Base-by-base conservation (phyloP, 1,140 invertebrate species). In the Platyscapa corneri region DNA sequence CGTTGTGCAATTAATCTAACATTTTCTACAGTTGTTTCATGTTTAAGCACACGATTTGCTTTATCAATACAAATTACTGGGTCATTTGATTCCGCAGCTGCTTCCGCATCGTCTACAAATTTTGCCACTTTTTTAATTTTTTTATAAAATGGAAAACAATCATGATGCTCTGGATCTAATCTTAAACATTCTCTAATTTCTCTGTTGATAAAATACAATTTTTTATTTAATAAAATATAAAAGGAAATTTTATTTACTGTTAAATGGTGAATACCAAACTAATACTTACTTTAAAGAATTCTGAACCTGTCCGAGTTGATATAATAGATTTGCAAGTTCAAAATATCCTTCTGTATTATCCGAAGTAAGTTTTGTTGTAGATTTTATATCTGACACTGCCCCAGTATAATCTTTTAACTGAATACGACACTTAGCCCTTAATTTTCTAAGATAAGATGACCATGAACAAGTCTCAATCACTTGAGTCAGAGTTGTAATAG, bases 141-240 rank as follows among this genome's bases (percentile, higher is more conserved):
- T 91, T 99, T 99, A 93, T 99, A 99, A 90, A 99, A 96, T n/a
- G 96, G 95, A 93, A 96, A 98, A 94, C 99, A 99, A 84, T 97
- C 94, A 93, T 99, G 98, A 92, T 99, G 98, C 89, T 99, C 99
- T 0, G 98, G 98, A 94, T 99, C 99, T 39, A 99, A 94, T 93
- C 99, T 99, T 18, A 99, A 95, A 93, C 99, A 99, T 93, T 99
- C 98, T 37, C 99, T 95, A 87, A 99, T 97, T 94, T 99, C 97
- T 92, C 97, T 96, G 88, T 49, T 94, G 92, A 89, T 87, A 94
- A 93, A 89, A 88, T 86, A 89, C 14, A 49, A 80, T 80, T 75
- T 27, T 60, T n/a, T 79, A 81, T 46, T 89, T n/a, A 86, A 80
- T 56, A 49, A 67, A 70, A 67, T 37, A 77, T 70, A 37, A 64